These are phyloP conservation scores for Herpetotheres cachinnans DNA, from an alignment of 2,113 vertebrate genomes.

Conservation along the genomic window DNA sequence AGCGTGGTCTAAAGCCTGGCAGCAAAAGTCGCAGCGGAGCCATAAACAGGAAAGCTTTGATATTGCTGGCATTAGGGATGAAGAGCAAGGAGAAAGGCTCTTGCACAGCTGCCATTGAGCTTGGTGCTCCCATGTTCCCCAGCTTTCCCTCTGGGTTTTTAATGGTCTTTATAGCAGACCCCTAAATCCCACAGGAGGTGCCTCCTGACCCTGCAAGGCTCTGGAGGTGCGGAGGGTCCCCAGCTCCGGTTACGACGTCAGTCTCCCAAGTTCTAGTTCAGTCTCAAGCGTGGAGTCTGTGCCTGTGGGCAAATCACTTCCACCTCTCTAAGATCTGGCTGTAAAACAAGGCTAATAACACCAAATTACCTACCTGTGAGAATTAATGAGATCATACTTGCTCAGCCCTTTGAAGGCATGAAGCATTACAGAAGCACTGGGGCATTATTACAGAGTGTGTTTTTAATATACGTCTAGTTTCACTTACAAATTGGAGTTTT, in stretches of 20 bases:
- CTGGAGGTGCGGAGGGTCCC: background rate
- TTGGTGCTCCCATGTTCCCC: background rate
- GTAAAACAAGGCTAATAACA: conserved; percentile 61
- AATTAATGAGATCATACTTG: conserved; percentile 50
- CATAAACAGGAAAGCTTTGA: conserved; percentile 7
- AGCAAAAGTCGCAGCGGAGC: background rate
- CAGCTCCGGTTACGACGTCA: background rate
- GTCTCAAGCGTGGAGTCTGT: background rate
- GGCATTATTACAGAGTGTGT: conserved; percentile 53
- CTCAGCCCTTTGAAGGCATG: conserved; percentile 57
- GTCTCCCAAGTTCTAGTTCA: background rate
- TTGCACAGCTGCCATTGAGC: background rate
- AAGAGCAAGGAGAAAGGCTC: background rate
- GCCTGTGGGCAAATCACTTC: conserved; percentile 66
- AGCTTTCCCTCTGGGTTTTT: background rate
- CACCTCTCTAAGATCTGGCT: conserved; percentile 44
- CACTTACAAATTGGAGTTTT: conserved; percentile 61
- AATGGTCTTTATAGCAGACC: background rate
- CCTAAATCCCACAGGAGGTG: background rate
- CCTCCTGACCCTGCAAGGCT: background rate
- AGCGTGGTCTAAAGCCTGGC: background rate
- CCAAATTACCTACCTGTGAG: conserved; percentile 61
- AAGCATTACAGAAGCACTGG: conserved; percentile 40
- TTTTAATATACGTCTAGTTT: conserved; percentile 57
- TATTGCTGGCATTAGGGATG: background rate